Evolutionary conservation across 37 sponge, comb jelly and placozoan species (phyloP), one percentile per base, ranked within the genome.

Genomic region (Theonella swinhoei): DNA sequence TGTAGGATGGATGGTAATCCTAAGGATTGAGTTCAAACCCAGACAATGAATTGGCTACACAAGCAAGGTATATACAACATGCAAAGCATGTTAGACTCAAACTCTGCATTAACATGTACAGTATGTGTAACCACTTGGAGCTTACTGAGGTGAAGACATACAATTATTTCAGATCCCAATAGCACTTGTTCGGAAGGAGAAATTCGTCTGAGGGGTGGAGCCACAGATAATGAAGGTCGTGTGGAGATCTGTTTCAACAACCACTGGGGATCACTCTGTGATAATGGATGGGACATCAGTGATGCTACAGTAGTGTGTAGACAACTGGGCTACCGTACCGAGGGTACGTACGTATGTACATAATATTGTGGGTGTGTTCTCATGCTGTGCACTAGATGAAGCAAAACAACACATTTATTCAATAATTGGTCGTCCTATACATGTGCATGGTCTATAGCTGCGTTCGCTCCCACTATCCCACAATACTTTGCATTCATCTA

Each of bases 261-360:
- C 23, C 32, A 25, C 24, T 81, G 83, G 83, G 83, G 83, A 11
- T 75, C 73, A 8, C 25, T 81, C 28, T 76, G 74, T 71, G 81
- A 64, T 14, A 69, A 81, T 8, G 36, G 68, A 9, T 81, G 83
- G 83, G 42, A 20, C n/a, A 23, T 33, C 2, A 9, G 4, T 75
- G 83, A 81, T 8, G 83, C 60, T 4, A 9, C 11, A 22, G 83
- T 81, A 5, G 73, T 81, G 28, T 81, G 83, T 42, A 26, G 62
- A 42, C 73, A 81, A 32, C 73, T 81, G 39, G 83, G 83, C n/a
- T 76, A 70, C 32, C 5, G 54, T 7, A 7, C 54, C 14, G 54
- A 47, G 14, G 54, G 54, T 47, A 14, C 11, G 54, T n/a, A n/a
- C n/a, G n/a, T n/a, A n/a, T n/a, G n/a, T n/a, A n/a, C n/a, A n/a